phyloP scores from a whole-genome alignment of 1,140 invertebrate genomes.

The Lithobius niger region DNA sequence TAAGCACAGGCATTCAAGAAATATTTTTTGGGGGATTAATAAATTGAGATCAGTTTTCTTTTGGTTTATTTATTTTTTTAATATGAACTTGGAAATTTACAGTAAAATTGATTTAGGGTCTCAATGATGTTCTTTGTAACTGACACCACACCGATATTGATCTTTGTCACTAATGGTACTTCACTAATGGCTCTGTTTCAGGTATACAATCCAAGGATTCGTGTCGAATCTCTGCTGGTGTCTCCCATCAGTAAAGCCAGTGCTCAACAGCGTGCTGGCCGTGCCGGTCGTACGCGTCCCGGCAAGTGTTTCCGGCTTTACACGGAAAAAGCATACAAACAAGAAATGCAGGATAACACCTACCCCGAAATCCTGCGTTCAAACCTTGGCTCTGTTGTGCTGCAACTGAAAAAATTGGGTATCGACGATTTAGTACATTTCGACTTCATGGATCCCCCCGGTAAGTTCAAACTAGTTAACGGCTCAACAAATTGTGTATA shows the following conservation, averaged over 20 bases:
- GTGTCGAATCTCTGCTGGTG: slow-evolving; percentile 93
- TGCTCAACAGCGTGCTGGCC: slow-evolving; percentile 94
- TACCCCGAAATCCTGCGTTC: slow-evolving; percentile 97
- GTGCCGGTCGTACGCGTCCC: slow-evolving; percentile 89
- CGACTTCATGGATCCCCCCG: slow-evolving; percentile 99
- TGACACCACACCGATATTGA: too few species aligned
- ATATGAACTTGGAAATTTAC: too few species aligned
- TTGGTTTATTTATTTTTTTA: too few species aligned
- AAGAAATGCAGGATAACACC: slow-evolving; percentile 99
- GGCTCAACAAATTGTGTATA: too few species aligned
- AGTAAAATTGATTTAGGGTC: too few species aligned
- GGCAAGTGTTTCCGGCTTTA: slow-evolving; percentile 98
- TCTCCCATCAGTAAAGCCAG: slow-evolving; percentile 99
- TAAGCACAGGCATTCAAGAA: too few species aligned
- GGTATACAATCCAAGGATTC: slow-evolving; percentile 92
- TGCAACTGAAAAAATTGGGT: slow-evolving; percentile 97
- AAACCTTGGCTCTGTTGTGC: slow-evolving; percentile 90
- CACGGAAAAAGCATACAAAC: slow-evolving; percentile 96
- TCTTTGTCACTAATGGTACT: too few species aligned
- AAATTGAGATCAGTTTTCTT: too few species aligned
- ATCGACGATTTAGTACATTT: slow-evolving; percentile 99
- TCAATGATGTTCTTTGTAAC: too few species aligned
- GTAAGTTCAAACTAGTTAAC: slow-evolving; percentile 26
- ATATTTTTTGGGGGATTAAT: too few species aligned
- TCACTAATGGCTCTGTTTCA: too few species aligned